phyloP scores from a whole-genome alignment of 2,797 vertebrate species.

The Cyprinodon diabolis region DNA sequence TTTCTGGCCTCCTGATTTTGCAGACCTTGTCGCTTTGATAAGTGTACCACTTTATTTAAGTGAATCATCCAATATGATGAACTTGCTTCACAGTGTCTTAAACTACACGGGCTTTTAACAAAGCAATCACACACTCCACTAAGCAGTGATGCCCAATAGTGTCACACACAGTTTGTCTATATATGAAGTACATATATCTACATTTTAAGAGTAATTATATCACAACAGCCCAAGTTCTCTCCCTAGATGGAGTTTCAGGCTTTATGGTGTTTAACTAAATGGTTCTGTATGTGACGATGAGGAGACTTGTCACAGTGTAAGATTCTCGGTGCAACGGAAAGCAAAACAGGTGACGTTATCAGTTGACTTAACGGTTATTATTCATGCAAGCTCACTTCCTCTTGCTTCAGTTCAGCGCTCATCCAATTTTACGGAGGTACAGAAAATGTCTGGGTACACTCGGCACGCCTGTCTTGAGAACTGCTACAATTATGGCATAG shows the following conservation, averaged over 20 bases:
- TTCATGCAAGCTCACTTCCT: constrained; percentile 37
- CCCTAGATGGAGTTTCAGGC: constrained; percentile 10
- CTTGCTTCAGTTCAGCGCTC: constrained; percentile 44
- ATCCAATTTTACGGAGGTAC: constrained; percentile 54
- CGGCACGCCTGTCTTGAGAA: background rate
- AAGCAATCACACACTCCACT: constrained; percentile 72
- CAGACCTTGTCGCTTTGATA: constrained; percentile 28
- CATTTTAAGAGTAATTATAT: constrained; percentile 56
- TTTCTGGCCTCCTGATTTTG: constrained; percentile 30
- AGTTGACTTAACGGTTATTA: constrained; percentile 24
- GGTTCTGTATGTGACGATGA: background rate
- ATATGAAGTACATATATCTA: no score
- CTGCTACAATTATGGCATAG: background rate
- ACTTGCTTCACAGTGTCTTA: constrained; percentile 32
- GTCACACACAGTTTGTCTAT: constrained; percentile 16
- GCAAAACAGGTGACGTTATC: constrained; percentile 14
- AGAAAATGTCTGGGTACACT: constrained; percentile 45
- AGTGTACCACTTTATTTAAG: constrained; percentile 38
- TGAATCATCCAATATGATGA: constrained; percentile 47
- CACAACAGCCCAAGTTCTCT: constrained; percentile 29
- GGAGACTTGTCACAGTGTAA: background rate
- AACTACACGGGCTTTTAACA: constrained; percentile 49
- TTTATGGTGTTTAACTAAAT: constrained; percentile 5
- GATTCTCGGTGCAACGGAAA: background rate
- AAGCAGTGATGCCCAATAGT: constrained; percentile 47